Base-by-base conservation (phyloP, 2,888 invertebrate species). In the Abrostola triplasia region DNA sequence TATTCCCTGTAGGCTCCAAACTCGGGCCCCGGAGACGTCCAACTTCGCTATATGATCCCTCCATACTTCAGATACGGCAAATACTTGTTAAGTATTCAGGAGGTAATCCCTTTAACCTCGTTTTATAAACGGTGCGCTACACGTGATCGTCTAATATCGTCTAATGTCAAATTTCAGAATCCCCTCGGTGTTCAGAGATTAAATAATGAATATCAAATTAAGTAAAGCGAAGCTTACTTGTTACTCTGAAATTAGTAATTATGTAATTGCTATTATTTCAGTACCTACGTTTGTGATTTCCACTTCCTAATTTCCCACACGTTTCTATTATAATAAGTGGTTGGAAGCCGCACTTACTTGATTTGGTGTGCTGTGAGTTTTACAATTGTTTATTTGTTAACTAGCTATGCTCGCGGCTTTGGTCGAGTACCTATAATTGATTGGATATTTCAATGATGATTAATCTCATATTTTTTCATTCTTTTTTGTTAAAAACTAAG, bases 71-170 rank as follows among this genome's bases (percentile, higher is more conserved):
- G 62, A 69, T 64, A 77, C 77, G 64, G 63, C 63, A 52, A 73
- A 79, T 63, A 77, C 70, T 73, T 79, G 74, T 79, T 77, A 79
- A 77, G 73, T 77, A 77, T 77, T 77, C 77, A 73, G 51, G 60
- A 67, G 69, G 66, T 73, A 69, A 76, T 76, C 76, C 73, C 52
- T 79, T 59, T 66, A 79, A 76, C 73, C 65, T 73, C 79, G 57
- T 79, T 76, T 79, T 79, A 69, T 73, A 67, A 76, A 63, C 64
- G 79, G 53, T 67, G 41, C 57, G 55, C 57, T 59, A 69, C 57
- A 73, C 69, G 69, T 76, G 65, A 62, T 76, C 60, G 50, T 61
- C 62, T 64, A 59, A 72, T 63, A 61, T 49, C 50, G 40, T 24
- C 24, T 24, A 24, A 24, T 24, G 24, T 24, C n/a, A 57, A 70